A percentile compares a stretch with the other conserved stretches of the same genome.
These are phyloP conservation scores for Oostethus manadensis DNA, from an alignment of 2,113 vertebrate species.

Conservation along the genomic window DNA sequence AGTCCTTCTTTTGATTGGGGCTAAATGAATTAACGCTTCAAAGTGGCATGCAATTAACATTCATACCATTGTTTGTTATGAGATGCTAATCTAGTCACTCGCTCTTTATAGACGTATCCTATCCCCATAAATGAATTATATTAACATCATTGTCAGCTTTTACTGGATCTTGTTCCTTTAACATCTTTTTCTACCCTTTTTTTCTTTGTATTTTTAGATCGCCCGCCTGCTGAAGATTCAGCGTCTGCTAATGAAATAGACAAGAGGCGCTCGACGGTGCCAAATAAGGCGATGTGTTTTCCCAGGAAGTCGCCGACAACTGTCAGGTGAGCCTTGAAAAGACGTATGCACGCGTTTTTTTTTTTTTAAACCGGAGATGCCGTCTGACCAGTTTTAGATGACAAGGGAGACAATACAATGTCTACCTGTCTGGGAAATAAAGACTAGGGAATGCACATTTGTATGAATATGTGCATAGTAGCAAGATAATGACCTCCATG, in stretches of 20 bases:
- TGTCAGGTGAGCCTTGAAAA: conserved; percentile 47
- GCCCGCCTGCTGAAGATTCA: conserved; percentile 60
- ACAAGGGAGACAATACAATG: conserved; percentile 37
- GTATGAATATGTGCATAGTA: conserved; percentile 22
- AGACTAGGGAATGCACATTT: conserved; percentile 20
- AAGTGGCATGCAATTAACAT: conserved; percentile 54
- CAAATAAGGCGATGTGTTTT: conserved; percentile 54
- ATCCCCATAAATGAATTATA: conserved; percentile 42
- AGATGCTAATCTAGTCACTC: conserved; percentile 10
- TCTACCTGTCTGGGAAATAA: conserved; percentile 45
- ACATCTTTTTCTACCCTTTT: conserved; percentile 58
- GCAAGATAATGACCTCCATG: conserved; percentile 69
- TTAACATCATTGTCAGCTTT: conserved; percentile 72
- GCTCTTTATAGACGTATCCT: background rate
- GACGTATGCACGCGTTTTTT: too few species aligned
- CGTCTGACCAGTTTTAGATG: conserved; percentile 46
- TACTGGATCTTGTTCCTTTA: conserved; percentile 66
- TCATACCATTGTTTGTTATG: conserved; percentile 47
- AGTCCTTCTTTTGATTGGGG: conserved; percentile 2
- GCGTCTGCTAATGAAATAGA: conserved; percentile 59
- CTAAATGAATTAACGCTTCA: conserved; percentile 37
- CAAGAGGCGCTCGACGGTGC: conserved; percentile 45
- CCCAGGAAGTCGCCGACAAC: conserved; percentile 40
- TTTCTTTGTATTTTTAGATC: conserved; percentile 65
- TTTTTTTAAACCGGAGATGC: conserved; percentile 14